Base-by-base conservation (phyloP, 1,140 invertebrate genomes). In the Triops longicaudatus region DNA sequence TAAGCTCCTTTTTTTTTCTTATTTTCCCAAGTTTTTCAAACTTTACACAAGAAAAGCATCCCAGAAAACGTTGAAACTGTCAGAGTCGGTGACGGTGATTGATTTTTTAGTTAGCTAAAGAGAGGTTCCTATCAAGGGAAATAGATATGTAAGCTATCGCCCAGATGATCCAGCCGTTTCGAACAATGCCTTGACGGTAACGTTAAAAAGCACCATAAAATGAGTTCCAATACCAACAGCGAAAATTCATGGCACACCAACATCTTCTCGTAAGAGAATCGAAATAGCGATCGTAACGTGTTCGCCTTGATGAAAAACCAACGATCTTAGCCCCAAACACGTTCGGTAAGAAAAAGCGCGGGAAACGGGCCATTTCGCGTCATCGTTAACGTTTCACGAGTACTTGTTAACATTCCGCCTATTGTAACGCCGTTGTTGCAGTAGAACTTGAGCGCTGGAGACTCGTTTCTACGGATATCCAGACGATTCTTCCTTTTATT, bases 61-160 rank as follows among this genome's bases (percentile, higher is more conserved):
- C 5, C 14, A 63, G 50, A 22, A n/a, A 63, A 3, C n/a, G 22
- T 4, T n/a, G 50, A 37, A 63, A 14, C 50, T 22, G 14, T 63
- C 50, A 22, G 50, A 63, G n/a, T 63, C 17, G 50, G 50, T n/a
- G 0, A 63, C 22, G 44, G 22, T 63, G 50, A 63, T 63, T 22
- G 50, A 63, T 63, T 22, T 63, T 63, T 63, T 63, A 63, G 14
- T n/a, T 17, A 63, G 50, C 50, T 63, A 63, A 63, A 63, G 50
- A 63, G 50, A 63, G 50, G 11, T 63, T 63, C 17, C 50, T 63
- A 22, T 63, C 50, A 22, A 22, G 50, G 7, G 14, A 63, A 22
- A 63, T 63, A 63, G 50, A 63, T 63, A 6, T 63, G 31, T 37
- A 37, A 37, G 50, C 50, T 63, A 14, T 63, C 50, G 50, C 50